A percentile compares a stretch with the other conserved stretches of the same genome.
These are phyloP conservation scores for Spheniscus humboldti DNA, from an alignment of 2,797 vertebrate genomes.

Conservation along the genomic window DNA sequence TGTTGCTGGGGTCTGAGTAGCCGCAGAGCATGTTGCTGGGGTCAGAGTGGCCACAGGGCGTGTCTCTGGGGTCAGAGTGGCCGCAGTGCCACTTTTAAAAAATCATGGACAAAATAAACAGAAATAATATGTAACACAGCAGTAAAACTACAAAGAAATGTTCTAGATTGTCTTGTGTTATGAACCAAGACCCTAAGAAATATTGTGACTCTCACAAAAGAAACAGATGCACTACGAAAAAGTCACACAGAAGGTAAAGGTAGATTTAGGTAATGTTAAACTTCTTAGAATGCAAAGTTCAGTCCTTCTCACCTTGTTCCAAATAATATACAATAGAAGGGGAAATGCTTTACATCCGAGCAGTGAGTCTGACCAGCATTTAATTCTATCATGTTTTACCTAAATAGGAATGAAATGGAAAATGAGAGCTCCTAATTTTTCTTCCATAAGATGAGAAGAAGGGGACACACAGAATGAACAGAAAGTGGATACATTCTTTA, in stretches of 20 bases:
- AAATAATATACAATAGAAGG: not conserved
- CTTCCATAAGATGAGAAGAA: not conserved
- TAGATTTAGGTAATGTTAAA: not conserved
- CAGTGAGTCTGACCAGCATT: not conserved
- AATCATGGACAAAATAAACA: not conserved
- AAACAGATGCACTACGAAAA: not conserved
- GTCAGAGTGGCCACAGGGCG: too few species aligned
- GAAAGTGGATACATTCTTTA: not conserved
- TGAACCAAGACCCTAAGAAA: not conserved
- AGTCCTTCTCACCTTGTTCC: not conserved
- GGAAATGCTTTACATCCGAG: not conserved
- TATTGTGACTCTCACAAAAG: not conserved
- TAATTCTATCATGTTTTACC: not conserved
- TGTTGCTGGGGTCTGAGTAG: too few species aligned
- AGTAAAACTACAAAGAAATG: not conserved
- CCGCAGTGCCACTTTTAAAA: not conserved
- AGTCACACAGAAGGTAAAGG: not conserved
- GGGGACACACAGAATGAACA: not conserved
- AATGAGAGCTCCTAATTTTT: not conserved
- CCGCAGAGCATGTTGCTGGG: too few species aligned
- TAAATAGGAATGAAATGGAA: not conserved
- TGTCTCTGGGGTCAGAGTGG: too few species aligned
- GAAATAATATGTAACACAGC: not conserved
- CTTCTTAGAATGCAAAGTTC: not conserved
- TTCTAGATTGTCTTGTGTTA: not conserved